Evolutionary conservation across 2,888 invertebrate genomes (phyloP).

Genomic region (Agriotes lineatus): DNA sequence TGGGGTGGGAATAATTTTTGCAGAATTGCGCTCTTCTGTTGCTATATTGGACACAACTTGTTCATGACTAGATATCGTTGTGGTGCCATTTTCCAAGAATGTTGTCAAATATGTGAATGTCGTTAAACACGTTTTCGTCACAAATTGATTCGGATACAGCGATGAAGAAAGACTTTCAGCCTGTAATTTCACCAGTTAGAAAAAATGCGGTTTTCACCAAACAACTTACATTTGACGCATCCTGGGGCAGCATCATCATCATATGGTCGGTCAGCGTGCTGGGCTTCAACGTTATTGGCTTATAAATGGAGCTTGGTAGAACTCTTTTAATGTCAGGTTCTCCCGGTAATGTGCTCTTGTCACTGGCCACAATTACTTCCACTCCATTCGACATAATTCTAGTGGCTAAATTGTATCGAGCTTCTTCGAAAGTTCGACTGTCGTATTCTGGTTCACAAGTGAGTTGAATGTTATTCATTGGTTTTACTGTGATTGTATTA

Average conservation of each 20-base stretch:
- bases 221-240: constrained; percentile 70
- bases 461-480: too few relatives aligned
- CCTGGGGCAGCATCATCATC: constrained; percentile 75
- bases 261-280: constrained; percentile 78
- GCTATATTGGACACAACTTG: constrained; percentile 76
- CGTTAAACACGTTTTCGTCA: constrained; percentile 77
- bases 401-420: constrained; percentile 83
- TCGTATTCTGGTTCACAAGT: constrained; percentile 41
- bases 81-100: constrained; percentile 71
- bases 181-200: constrained; percentile 57
- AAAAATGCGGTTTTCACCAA: too few relatives aligned
- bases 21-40: constrained; percentile 69
- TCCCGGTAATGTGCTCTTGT: constrained; percentile 70
- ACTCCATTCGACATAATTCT: constrained; percentile 93
- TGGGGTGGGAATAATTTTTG: constrained; percentile 65
- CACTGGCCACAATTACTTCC: constrained; percentile 86
- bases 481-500: too few relatives aligned
- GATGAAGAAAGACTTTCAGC: constrained; percentile 62
- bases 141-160: constrained; percentile 70
- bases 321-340: constrained; percentile 64
- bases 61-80: constrained; percentile 76
- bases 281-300: constrained; percentile 72
- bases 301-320: constrained; percentile 61
- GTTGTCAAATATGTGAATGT: constrained; percentile 76
- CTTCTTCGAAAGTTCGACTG: constrained; percentile 70